Evolutionary conservation across 2,888 invertebrate species (phyloP).

Genomic region (Diaperis boleti): DNA sequence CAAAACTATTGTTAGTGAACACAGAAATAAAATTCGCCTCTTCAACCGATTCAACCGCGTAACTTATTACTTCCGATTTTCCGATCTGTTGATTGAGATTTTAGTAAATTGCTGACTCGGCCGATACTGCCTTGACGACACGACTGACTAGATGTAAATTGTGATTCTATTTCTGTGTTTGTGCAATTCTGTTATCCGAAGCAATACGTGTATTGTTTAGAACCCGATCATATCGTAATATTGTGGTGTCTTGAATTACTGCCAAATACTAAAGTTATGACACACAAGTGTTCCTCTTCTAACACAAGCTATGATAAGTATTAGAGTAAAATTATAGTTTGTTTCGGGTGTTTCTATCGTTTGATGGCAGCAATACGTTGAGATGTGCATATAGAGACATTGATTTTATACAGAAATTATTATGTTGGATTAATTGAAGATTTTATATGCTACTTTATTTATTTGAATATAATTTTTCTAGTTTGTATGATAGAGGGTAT

Average conservation of each 20-base stretch:
- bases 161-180: slow-evolving; percentile 35
- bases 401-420: slow-evolving; percentile 5
- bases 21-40: slow-evolving; percentile 35
- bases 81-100: slow-evolving; percentile 1
- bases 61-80: slow-evolving; percentile 15
- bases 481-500: slow-evolving; percentile 31
- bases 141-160: slow-evolving; percentile 36
- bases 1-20: slow-evolving; percentile 33
- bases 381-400: slow-evolving; percentile 1
- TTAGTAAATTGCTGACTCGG: not conserved
- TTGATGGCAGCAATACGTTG: slow-evolving; percentile 41
- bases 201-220: slow-evolving; percentile 44
- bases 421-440: slow-evolving; percentile 24
- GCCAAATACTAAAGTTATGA: slow-evolving; percentile 49
- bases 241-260: slow-evolving; percentile 56
- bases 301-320: slow-evolving; percentile 39
- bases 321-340: slow-evolving; percentile 33
- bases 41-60: slow-evolving; percentile 10
- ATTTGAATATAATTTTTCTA: slow-evolving; percentile 28
- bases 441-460: slow-evolving; percentile 33
- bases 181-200: slow-evolving; percentile 29
- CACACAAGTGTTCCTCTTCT: slow-evolving; percentile 43
- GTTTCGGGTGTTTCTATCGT: slow-evolving; percentile 29
- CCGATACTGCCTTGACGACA: slow-evolving; percentile 27
- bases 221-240: slow-evolving; percentile 54